phyloP scores from a whole-genome alignment of 2,797 vertebrate genomes.

The Denticeps clupeoides region DNA sequence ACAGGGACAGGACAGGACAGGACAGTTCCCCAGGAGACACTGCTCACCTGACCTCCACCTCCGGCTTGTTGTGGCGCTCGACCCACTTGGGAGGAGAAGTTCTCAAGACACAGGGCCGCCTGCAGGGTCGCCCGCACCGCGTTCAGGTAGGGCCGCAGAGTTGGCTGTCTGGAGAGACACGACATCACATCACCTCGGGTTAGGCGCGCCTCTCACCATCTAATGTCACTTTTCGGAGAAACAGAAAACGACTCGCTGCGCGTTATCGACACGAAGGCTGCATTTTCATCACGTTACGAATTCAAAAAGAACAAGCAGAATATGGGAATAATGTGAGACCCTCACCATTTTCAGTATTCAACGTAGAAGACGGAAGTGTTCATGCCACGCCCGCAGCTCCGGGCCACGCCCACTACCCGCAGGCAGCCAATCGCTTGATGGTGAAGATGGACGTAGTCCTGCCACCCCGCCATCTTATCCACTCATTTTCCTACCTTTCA shows the following conservation, averaged over 20 bases:
- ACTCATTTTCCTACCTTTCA: too few relatives aligned
- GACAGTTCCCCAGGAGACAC: too few relatives aligned
- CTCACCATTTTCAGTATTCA: slow-evolving; percentile 60
- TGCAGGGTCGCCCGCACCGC: slow-evolving; percentile 91
- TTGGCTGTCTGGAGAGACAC: too few relatives aligned
- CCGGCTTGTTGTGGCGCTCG: slow-evolving; percentile 95
- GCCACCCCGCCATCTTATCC: too few relatives aligned
- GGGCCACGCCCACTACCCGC: slow-evolving; percentile 9
- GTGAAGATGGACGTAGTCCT: too few relatives aligned
- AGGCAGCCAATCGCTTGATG: not conserved
- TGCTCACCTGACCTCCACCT: slow-evolving; percentile 95
- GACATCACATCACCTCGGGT: slow-evolving; percentile 3
- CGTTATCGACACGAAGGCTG: too few relatives aligned
- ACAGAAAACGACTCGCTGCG: too few relatives aligned
- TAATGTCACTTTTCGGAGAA: slow-evolving; percentile 4
- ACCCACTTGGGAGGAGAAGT: slow-evolving; percentile 98
- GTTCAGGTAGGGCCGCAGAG: slow-evolving; percentile 91
- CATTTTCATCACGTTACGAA: too few relatives aligned
- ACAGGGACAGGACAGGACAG: too few relatives aligned
- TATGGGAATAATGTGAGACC: slow-evolving; percentile 7
- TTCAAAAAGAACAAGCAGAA: not conserved
- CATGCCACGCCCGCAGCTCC: slow-evolving; percentile 57
- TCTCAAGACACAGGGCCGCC: slow-evolving; percentile 93
- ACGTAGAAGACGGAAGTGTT: slow-evolving; percentile 64
- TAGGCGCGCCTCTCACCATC: not conserved